These are phyloP conservation scores for Phalacrocorax carbo DNA, from an alignment of 2,113 vertebrate genomes.

Conservation along the genomic window DNA sequence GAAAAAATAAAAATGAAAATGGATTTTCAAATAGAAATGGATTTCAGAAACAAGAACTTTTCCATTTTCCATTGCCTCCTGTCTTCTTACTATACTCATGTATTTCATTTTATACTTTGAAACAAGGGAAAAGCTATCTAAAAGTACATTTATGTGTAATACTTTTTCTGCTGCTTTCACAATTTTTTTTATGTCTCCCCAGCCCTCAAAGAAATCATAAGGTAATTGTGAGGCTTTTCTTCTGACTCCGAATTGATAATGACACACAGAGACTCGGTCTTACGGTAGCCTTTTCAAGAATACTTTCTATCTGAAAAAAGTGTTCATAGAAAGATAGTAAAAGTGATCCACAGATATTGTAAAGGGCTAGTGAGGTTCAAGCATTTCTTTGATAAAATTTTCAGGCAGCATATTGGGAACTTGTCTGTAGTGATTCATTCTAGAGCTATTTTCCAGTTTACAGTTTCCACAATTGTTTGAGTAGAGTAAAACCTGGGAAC, in stretches of 20 bases:
- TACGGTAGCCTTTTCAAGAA: not conserved
- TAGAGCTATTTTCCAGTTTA: not conserved
- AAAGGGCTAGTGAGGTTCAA: not conserved
- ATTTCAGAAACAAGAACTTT: not conserved
- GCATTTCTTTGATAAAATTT: not conserved
- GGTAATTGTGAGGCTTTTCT: not conserved
- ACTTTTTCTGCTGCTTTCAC: not conserved
- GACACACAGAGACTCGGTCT: not conserved
- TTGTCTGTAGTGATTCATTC: not conserved
- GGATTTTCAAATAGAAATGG: not conserved
- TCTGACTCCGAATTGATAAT: not conserved
- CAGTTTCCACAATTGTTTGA: not conserved
- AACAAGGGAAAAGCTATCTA: not conserved
- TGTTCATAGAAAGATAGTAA: not conserved
- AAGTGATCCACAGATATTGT: not conserved
- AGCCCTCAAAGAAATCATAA: not conserved
- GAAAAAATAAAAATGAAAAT: not conserved
- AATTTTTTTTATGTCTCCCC: not conserved
- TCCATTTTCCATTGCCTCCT: not conserved
- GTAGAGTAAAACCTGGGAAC: not conserved
- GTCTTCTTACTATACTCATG: not conserved
- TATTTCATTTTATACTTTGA: not conserved
- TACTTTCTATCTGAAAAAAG: not conserved
- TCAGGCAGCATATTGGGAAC: not conserved
- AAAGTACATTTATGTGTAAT: not conserved